Percentiles rank a stretch among this genome's conserved stretches.
These are phyloP conservation scores for Scartelaos histophorus DNA, from an alignment of 2,113 vertebrate species.

Conservation along the genomic window DNA sequence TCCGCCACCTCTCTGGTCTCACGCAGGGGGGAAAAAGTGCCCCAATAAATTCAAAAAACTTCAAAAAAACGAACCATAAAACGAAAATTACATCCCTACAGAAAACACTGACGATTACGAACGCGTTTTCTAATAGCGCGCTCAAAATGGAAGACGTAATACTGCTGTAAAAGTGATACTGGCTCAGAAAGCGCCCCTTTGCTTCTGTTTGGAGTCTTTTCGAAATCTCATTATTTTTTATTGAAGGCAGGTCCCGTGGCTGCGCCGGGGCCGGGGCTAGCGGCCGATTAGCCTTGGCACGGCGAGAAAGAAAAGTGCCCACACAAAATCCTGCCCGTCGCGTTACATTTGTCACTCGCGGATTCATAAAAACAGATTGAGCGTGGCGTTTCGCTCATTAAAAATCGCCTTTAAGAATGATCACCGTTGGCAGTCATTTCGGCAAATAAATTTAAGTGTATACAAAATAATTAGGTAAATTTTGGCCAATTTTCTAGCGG, in stretches of 20 bases:
- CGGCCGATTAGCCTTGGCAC: slow-evolving; percentile 36
- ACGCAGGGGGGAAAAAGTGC: slow-evolving; percentile 39
- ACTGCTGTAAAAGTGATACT: slow-evolving; percentile 72
- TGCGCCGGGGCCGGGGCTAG: slow-evolving; percentile 27
- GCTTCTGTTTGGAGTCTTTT: slow-evolving; percentile 81
- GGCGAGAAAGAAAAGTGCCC: slow-evolving; percentile 30
- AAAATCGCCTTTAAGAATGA: background rate
- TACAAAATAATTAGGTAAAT: background rate
- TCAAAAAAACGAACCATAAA: slow-evolving; percentile 72
- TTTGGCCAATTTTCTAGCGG: background rate
- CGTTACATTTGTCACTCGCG: background rate
- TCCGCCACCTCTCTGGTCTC: slow-evolving; percentile 55
- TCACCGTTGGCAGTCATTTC: background rate
- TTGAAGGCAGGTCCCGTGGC: slow-evolving; percentile 67
- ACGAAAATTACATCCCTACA: slow-evolving; percentile 71
- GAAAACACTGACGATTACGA: slow-evolving; percentile 73
- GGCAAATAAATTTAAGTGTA: background rate
- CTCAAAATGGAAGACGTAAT: slow-evolving; percentile 67
- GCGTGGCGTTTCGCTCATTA: background rate
- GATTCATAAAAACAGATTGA: background rate
- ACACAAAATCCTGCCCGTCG: slow-evolving; percentile 14
- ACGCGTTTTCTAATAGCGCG: slow-evolving; percentile 74
- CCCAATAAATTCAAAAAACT: slow-evolving; percentile 75
- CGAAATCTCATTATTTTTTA: slow-evolving; percentile 79
- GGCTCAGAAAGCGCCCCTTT: slow-evolving; percentile 48